phyloP scores from a whole-genome alignment of 2,797 vertebrate species.

The Sebastiscus tertius region DNA sequence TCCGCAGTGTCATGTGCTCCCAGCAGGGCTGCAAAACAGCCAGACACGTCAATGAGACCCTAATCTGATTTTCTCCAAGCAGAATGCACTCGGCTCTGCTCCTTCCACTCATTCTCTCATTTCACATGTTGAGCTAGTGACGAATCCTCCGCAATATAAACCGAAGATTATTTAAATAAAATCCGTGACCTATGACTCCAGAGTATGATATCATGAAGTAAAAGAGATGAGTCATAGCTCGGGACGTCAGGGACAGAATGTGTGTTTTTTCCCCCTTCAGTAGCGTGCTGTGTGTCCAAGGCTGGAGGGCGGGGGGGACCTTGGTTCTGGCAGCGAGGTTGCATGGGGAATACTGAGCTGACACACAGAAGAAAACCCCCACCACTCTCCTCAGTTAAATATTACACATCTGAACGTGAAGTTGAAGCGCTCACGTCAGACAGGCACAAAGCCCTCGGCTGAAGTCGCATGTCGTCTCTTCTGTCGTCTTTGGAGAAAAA shows the following conservation, averaged over 20 bases:
- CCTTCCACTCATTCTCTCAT: background rate
- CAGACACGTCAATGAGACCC: constrained; percentile 45
- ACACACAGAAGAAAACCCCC: constrained; percentile 11
- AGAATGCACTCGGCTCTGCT: constrained; percentile 27
- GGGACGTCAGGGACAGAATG: constrained; percentile 6
- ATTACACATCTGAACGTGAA: constrained; percentile 31
- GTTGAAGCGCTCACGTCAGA: constrained; percentile 2
- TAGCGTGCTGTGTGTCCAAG: constrained; percentile 36
- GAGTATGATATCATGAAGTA: constrained; percentile 20
- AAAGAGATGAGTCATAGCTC: constrained; percentile 44
- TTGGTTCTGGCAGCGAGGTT: constrained; percentile 35
- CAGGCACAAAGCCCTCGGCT: constrained; percentile 19
- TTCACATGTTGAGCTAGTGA: background rate
- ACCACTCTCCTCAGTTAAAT: background rate
- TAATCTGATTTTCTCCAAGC: constrained; percentile 54
- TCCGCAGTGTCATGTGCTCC: constrained; percentile 56
- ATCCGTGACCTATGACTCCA: background rate
- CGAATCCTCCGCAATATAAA: background rate
- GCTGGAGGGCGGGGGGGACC: constrained; percentile 58
- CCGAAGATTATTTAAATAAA: background rate
- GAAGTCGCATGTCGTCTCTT: constrained; percentile 10
- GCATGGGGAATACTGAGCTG: constrained; percentile 55
- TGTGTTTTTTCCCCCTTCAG: background rate
- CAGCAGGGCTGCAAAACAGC: constrained; percentile 28
- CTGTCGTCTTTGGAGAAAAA: background rate